A percentile compares a stretch with the other conserved stretches of the same genome.
Evolutionary conservation across 2,797 vertebrate species (phyloP).

Genomic region (Rhinogobio ventralis): DNA sequence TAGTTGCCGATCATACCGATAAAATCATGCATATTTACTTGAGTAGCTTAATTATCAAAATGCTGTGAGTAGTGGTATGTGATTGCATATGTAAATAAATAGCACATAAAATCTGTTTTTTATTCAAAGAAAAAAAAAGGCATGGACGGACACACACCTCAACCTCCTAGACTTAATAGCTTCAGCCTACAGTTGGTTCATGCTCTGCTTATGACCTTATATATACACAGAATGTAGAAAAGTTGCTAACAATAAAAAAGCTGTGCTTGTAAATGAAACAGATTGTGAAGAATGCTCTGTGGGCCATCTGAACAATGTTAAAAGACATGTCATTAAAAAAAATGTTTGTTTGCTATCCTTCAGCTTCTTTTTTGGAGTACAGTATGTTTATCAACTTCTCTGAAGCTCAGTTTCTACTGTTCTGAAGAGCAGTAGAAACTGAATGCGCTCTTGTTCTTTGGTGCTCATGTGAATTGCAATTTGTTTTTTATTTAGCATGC

Average conservation of each 20-base stretch:
- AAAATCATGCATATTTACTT: background rate
- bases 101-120: background rate
- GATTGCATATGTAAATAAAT: background rate
- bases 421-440: background rate
- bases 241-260: constrained; percentile 22
- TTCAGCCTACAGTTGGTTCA: background rate
- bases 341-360: background rate
- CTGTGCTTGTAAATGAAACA: constrained; percentile 3
- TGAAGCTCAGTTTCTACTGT: background rate
- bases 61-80: background rate
- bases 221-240: constrained; percentile 38
- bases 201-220: constrained; percentile 33
- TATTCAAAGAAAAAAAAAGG: background rate
- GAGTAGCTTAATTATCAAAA: background rate
- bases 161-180: background rate
- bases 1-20: background rate
- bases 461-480: background rate
- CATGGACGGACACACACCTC: background rate
- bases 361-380: background rate
- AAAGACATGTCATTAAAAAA: background rate
- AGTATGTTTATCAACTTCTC: constrained; percentile 9
- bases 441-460: background rate
- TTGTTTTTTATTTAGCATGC: constrained; percentile 83
- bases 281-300: constrained; percentile 21
- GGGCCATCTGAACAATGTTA: constrained; percentile 11